Conservation (phyloP, 2,797 vertebrate genomes). For the Etheostoma nigrum region DNA sequence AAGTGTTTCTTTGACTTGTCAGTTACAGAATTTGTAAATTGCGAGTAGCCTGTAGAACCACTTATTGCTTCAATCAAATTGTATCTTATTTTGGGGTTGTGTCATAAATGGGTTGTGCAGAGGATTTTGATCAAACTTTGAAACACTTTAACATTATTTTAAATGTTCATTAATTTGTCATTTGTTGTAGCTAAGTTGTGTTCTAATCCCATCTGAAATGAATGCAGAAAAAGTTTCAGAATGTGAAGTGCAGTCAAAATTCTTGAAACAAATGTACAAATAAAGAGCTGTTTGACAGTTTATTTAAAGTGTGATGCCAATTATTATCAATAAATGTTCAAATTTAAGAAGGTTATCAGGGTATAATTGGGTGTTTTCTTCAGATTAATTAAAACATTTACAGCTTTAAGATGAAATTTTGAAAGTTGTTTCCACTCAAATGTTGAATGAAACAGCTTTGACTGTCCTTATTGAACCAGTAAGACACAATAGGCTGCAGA, state of each 20-base stretch:
- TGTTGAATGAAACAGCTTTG: not conserved
- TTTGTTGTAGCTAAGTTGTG: not conserved
- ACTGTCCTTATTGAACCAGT: not conserved
- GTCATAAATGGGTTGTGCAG: not conserved
- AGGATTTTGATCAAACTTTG: conserved; percentile 15
- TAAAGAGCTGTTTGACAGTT: not conserved
- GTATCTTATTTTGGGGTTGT: not conserved
- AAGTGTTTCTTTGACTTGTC: not conserved
- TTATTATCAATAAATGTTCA: not conserved
- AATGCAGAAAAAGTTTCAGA: not conserved
- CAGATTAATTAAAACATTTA: not conserved
- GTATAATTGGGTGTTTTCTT: not conserved
- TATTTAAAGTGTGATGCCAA: not conserved
- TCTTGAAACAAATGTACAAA: not conserved
- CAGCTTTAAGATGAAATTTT: not conserved
- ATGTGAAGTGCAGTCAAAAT: not conserved
- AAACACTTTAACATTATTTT: conserved; percentile 10
- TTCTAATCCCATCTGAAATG: not conserved
- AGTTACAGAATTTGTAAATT: not conserved
- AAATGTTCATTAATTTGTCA: not conserved
- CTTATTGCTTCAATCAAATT: not conserved
- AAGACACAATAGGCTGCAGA: conserved; percentile 1
- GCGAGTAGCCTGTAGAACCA: not conserved
- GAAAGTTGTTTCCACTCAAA: too few species aligned
- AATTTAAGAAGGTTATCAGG: not conserved